These are phyloP conservation scores for Oreochromis mossambicus DNA, from an alignment of 2,797 vertebrate genomes.

Conservation along the genomic window DNA sequence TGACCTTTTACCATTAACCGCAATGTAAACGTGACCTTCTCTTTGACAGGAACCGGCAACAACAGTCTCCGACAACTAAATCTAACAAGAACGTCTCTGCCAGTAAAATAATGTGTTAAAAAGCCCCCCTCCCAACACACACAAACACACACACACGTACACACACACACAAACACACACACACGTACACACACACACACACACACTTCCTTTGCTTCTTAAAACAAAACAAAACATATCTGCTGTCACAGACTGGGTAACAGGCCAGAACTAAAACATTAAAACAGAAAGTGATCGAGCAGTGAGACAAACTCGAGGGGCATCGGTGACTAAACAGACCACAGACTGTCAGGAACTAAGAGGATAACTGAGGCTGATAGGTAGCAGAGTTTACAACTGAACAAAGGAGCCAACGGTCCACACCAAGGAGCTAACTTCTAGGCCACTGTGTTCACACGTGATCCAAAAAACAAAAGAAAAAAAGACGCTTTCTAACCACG, in stretches of 20 bases:
- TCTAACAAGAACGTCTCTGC: constrained; percentile 56
- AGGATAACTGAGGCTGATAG: constrained; percentile 51
- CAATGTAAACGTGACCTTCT: constrained; percentile 70
- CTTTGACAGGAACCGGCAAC: constrained; percentile 57
- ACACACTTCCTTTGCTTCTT: background rate
- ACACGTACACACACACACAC: background rate
- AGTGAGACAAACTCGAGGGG: constrained; percentile 31
- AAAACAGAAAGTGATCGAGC: constrained; percentile 58
- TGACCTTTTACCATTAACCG: constrained; percentile 53
- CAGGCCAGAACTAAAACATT: constrained; percentile 57
- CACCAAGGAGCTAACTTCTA: constrained; percentile 71
- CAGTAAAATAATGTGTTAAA: constrained; percentile 52
- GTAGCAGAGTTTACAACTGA: constrained; percentile 48
- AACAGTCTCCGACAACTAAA: constrained; percentile 61
- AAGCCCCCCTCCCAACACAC: background rate
- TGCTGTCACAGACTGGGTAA: constrained; percentile 40
- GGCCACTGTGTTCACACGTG: constrained; percentile 66
- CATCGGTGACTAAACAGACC: constrained; percentile 62
- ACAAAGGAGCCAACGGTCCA: constrained; percentile 39
- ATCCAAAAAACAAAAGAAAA: constrained; percentile 49
- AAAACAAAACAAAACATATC: constrained; percentile 22
- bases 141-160: background rate
- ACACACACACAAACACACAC: background rate
- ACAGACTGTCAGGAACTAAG: constrained; percentile 47
- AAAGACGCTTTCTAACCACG: constrained; percentile 56